These are phyloP conservation scores for Xenentodon cancila DNA, from an alignment of 2,797 vertebrate species.

Conservation along the genomic window DNA sequence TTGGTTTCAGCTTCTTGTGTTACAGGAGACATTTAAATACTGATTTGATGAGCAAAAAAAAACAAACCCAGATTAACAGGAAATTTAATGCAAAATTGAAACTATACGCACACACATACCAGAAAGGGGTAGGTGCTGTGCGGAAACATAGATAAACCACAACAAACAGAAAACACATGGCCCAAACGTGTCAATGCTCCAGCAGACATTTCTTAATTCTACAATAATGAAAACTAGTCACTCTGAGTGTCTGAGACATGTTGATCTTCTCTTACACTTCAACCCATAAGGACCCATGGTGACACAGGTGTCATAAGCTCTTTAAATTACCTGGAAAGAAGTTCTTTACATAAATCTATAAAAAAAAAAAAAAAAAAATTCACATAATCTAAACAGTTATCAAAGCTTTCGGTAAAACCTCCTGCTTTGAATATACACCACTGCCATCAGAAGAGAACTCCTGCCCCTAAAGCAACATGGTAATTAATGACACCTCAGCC, in stretches of 20 bases:
- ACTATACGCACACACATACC: background rate
- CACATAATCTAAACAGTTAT: too few relatives aligned
- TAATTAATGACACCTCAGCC: too few relatives aligned
- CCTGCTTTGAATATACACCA: too few relatives aligned
- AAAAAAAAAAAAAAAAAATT: too few relatives aligned
- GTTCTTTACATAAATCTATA: too few relatives aligned
- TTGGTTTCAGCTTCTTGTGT: background rate
- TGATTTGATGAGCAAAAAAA: background rate
- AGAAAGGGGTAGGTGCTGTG: background rate
- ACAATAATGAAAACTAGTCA: background rate
- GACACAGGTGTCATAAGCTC: too few relatives aligned
- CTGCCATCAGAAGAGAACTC: too few relatives aligned
- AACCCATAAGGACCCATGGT: too few relatives aligned
- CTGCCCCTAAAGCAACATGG: too few relatives aligned
- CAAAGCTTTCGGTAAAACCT: too few relatives aligned
- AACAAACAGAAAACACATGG: background rate
- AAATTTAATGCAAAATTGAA: background rate
- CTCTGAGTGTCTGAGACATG: background rate
- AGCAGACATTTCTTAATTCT: background rate
- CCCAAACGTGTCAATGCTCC: background rate
- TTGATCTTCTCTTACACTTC: background rate
- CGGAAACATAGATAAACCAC: background rate
- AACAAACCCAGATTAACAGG: background rate
- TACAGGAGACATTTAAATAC: background rate
- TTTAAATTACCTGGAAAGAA: too few relatives aligned